These are phyloP conservation scores for Plagodis pulveraria DNA, from an alignment of 2,888 invertebrate species.

Conservation along the genomic window DNA sequence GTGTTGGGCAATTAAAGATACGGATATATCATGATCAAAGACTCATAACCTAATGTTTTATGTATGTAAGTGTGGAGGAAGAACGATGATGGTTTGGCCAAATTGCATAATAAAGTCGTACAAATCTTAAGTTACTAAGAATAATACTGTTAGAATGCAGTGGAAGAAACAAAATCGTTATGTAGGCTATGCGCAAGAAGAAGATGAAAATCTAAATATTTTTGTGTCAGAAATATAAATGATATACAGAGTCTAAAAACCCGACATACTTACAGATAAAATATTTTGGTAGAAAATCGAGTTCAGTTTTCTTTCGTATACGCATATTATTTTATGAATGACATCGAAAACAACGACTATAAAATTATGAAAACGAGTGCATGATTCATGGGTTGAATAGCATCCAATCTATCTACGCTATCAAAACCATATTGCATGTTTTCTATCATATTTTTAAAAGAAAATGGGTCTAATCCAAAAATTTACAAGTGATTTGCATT, in stretches of 20 bases:
- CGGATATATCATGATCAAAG: no score
- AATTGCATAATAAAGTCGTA: no score
- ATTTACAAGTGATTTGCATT: conserved; percentile 15
- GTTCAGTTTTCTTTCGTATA: conserved; percentile 15
- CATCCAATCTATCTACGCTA: conserved; percentile 30
- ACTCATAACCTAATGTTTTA: no score
- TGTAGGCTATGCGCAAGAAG: no score
- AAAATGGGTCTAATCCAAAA: conserved; percentile 10
- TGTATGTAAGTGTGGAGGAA: no score
- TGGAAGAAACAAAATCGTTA: no score
- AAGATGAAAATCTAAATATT: no score
- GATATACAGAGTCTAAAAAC: not conserved
- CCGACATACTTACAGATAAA: conserved; percentile 4
- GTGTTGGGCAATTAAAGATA: no score
- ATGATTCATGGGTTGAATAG: conserved; percentile 33
- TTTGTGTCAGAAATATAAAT: no score
- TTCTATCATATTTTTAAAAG: conserved; percentile 19
- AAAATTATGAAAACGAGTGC: conserved; percentile 25
- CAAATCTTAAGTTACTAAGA: no score
- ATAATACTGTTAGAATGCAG: no score
- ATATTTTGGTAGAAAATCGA: conserved; percentile 10
- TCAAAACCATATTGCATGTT: conserved; percentile 26
- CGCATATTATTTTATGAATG: conserved; percentile 29
- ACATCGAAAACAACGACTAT: conserved; percentile 24
- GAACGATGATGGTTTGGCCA: no score